phyloP scores from a whole-genome alignment of 2,113 vertebrate species.

The Hemibagrus wyckioides region DNA sequence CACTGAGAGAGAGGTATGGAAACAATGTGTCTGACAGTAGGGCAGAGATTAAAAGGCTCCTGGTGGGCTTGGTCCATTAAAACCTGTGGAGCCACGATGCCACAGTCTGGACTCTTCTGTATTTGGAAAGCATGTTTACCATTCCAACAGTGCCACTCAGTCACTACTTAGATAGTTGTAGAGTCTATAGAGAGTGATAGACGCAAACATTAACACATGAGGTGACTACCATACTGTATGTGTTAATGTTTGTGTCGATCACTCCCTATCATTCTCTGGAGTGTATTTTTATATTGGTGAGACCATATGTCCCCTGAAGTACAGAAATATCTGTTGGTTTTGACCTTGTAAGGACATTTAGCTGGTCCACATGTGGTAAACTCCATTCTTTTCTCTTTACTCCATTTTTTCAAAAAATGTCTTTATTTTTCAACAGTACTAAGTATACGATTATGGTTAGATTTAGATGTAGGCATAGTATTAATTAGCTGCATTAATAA shows the following conservation, averaged over 20 bases:
- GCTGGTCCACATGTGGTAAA: background rate
- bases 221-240: slow-evolving; percentile 15
- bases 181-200: too few relatives aligned
- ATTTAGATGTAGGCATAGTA: background rate
- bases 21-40: slow-evolving; percentile 71
- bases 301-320: background rate
- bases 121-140: slow-evolving; percentile 57
- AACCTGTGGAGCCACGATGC: slow-evolving; percentile 66
- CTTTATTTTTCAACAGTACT: background rate
- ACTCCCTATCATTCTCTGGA: slow-evolving; percentile 33
- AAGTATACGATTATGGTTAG: background rate
- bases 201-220: too few relatives aligned
- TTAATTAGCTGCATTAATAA: background rate
- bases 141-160: slow-evolving; percentile 5
- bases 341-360: background rate
- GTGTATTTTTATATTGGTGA: background rate
- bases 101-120: slow-evolving; percentile 62
- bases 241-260: slow-evolving; percentile 43
- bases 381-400: background rate
- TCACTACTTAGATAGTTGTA: slow-evolving; percentile 12
- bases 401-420: background rate
- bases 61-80: slow-evolving; percentile 61
- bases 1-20: slow-evolving; percentile 70
- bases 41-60: slow-evolving; percentile 75
- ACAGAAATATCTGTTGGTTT: background rate